phyloP scores from a whole-genome alignment of 2,797 vertebrate species.

The Cetoscarus ocellatus region DNA sequence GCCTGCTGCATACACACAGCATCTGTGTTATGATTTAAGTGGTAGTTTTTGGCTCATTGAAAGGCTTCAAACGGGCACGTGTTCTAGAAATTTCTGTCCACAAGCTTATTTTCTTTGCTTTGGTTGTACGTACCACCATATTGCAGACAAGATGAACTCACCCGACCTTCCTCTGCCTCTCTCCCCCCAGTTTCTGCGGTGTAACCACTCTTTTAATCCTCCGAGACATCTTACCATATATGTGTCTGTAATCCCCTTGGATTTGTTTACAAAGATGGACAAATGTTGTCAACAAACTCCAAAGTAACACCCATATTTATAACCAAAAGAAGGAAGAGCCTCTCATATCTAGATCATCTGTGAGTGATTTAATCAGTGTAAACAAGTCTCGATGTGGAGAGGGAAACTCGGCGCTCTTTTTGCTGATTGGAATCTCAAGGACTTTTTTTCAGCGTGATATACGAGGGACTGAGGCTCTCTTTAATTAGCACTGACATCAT shows the following conservation, averaged over 20 bases:
- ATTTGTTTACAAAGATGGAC: conserved; percentile 57
- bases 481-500: conserved; percentile 80
- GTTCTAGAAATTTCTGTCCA: conserved; percentile 36
- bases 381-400: conserved; percentile 55
- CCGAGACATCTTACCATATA: conserved; percentile 41
- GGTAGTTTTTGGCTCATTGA: conserved; percentile 58
- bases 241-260: conserved; percentile 35
- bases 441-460: conserved; percentile 67
- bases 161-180: conserved; percentile 49
- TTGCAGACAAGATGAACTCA: conserved; percentile 63
- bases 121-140: conserved; percentile 35
- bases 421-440: conserved; percentile 74
- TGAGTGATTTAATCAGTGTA: conserved; percentile 70
- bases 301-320: conserved; percentile 58
- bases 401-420: conserved; percentile 56
- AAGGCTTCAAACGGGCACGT: conserved; percentile 61
- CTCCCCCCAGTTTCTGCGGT: conserved; percentile 32
- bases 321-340: conserved; percentile 31
- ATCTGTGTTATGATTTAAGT: conserved; percentile 72
- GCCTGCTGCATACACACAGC: conserved; percentile 51
- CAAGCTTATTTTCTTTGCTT: conserved; percentile 61
- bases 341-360: conserved; percentile 71
- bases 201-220: conserved; percentile 28
- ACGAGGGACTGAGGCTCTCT: conserved; percentile 66
- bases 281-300: conserved; percentile 52